Conservation (phyloP, 2,888 invertebrate species). For the Ornithoptera alexandrae region DNA sequence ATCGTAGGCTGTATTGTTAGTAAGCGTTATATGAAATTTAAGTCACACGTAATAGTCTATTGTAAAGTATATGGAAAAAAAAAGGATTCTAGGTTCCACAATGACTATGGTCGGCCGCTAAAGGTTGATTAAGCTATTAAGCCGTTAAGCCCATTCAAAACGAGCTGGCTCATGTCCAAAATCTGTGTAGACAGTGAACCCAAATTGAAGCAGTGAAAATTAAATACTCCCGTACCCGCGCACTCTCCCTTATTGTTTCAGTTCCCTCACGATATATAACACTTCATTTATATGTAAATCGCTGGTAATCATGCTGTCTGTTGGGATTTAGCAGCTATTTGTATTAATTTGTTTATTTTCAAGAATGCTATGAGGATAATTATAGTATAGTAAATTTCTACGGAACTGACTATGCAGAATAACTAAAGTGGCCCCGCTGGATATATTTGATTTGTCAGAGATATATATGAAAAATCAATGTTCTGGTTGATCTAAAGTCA, state of each 20-base stretch:
- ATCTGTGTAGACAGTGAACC: slow-evolving; percentile 53
- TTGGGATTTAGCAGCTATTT: slow-evolving; percentile 18
- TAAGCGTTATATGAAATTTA: background rate
- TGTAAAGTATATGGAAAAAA: background rate
- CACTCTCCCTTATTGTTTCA: slow-evolving; percentile 7
- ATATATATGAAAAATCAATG: no score
- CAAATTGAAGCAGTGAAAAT: slow-evolving; percentile 45
- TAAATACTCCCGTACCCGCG: slow-evolving; percentile 19
- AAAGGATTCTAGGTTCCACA: background rate
- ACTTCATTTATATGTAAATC: slow-evolving; percentile 23
- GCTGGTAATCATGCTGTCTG: slow-evolving; percentile 3
- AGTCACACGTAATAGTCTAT: background rate
- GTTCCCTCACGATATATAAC: slow-evolving; percentile 19
- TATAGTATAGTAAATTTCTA: no score
- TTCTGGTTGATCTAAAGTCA: no score
- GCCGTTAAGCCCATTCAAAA: slow-evolving; percentile 37
- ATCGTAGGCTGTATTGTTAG: no score
- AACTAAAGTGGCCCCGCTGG: no score
- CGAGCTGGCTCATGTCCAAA: slow-evolving; percentile 63
- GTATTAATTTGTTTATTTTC: slow-evolving; percentile 4
- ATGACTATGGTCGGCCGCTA: slow-evolving; percentile 11
- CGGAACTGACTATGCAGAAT: no score
- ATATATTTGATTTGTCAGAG: no score
- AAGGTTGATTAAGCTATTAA: slow-evolving; percentile 30
- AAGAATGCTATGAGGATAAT: background rate